Conservation (phyloP, 2,888 invertebrate species). For the Hemicrepidius hirtus region DNA sequence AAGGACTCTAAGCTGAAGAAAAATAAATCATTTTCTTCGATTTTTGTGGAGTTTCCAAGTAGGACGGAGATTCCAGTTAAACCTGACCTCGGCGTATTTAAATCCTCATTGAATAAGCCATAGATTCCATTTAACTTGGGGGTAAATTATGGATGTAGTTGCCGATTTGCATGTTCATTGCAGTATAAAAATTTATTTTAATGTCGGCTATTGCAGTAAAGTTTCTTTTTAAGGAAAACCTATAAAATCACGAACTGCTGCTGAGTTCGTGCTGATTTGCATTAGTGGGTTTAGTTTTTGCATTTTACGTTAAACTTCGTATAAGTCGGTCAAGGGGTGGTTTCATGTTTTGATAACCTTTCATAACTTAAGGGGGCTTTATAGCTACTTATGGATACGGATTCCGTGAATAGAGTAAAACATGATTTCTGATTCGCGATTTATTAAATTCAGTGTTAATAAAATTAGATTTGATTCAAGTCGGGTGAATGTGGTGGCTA, state of each 20-base stretch:
- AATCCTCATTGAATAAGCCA: constrained; percentile 3
- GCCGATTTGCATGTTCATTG: constrained; percentile 40
- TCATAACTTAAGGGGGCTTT: background rate
- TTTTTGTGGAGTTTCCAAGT: background rate
- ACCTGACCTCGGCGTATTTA: constrained; percentile 13
- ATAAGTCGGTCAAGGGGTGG: constrained; percentile 23
- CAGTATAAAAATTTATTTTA: constrained; percentile 41
- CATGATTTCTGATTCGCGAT: too few relatives aligned
- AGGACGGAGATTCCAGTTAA: background rate
- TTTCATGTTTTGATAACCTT: constrained; percentile 7
- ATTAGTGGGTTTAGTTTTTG: constrained; percentile 27
- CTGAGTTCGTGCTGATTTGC: constrained; percentile 36
- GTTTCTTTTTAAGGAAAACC: constrained; percentile 15
- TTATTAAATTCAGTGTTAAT: too few relatives aligned
- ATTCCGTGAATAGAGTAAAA: too few relatives aligned
- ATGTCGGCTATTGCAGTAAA: constrained; percentile 29
- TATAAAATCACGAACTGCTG: constrained; percentile 36
- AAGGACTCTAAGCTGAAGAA: background rate
- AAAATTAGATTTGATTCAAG: too few relatives aligned
- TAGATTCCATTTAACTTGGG: constrained; percentile 20
- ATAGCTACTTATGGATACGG: too few relatives aligned
- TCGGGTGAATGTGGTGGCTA: too few relatives aligned
- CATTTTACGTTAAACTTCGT: constrained; percentile 12
- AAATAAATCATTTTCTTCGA: constrained; percentile 14
- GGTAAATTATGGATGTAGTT: constrained; percentile 32